Evolutionary conservation across 2,113 vertebrate genomes (phyloP).

Genomic region (Oryzias curvinotus): DNA sequence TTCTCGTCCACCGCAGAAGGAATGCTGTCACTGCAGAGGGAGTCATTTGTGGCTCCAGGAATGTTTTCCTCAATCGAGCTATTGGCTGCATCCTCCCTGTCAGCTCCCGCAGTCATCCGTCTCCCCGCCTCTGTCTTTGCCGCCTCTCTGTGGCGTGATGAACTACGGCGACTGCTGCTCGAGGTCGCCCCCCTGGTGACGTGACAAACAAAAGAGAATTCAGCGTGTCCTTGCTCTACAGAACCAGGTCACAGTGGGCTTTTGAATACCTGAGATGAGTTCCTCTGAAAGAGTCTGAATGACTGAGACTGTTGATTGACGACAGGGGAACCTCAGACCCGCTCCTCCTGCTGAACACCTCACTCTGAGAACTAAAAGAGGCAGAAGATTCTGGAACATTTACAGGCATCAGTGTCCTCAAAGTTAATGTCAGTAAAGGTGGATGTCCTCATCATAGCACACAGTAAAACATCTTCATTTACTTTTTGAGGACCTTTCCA

Average conservation of each 20-base stretch:
- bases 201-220: neutral
- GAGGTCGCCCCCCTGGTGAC: conserved; percentile 65
- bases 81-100: conserved; percentile 71
- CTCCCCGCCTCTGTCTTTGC: conserved; percentile 69
- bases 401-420: neutral
- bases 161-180: conserved; percentile 78
- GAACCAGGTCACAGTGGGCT: too few relatives aligned
- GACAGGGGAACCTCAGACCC: conserved; percentile 72
- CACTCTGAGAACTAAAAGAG: conserved; percentile 74
- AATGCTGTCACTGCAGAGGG: conserved; percentile 82
- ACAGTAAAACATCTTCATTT: too few relatives aligned
- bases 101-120: conserved; percentile 66
- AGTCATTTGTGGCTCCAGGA: conserved; percentile 81
- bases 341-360: conserved; percentile 59
- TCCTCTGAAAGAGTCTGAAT: conserved; percentile 82
- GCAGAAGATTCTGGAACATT: neutral
- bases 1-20: conserved; percentile 84
- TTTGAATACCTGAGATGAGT: conserved; percentile 79
- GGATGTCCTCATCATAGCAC: accelerated
- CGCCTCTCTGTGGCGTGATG: conserved; percentile 74
- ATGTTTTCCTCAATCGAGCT: conserved; percentile 84
- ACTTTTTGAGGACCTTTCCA: too few relatives aligned
- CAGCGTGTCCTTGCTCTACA: too few relatives aligned
- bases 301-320: conserved; percentile 79
- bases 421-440: neutral